Base-by-base conservation (phyloP, 2,888 invertebrate species). In the Toxonevra muliebris region DNA sequence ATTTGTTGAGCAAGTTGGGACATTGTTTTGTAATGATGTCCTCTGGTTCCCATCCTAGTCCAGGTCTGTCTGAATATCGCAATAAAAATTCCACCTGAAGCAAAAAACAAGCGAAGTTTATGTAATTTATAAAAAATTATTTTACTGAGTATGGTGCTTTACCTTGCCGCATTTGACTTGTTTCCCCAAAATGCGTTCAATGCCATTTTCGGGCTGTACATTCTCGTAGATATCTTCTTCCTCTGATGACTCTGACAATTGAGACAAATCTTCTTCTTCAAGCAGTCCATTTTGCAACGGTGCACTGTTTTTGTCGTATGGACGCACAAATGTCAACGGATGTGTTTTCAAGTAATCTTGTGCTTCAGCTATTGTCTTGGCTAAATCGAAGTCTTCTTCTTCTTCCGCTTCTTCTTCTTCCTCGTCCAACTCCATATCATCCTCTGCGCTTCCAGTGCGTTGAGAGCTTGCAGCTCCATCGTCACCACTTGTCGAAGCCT, bases 241-340 rank as follows among this genome's bases (percentile, higher is more conserved):
- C 52, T 73, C 73, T 13, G 69, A 66, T 40, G 70, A 65, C 11
- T 73, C 72, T 10, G 71, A 63, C n/a, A 71, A 30, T 30, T 74
- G 71, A 8, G 71, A 72, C 58, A 73, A 59, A 61, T 79, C 76
- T 8, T 79, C 80, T 10, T 74, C 71, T 52, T 74, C 75, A 1
- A 72, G 64, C n/a, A 76, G 63, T 3, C 78, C 77, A 19, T 76
- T 76, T 15, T 74, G 74, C n/a, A 72, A 12, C 13, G 60, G 68
- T 50, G 71, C 74, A 13, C 76, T 76, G 54, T 75, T 79, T 67
- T 76, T 73, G 43, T 76, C 74, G 9, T 72, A 61, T 9, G 79
- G 76, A 43, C 76, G 74, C 2, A 74, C 79, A 73, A 82, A 82
- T 4, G 82, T 82, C 42, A 82, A 68, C 19, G 83, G 82, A 71